These are phyloP conservation scores for Dioctria linearis DNA, from an alignment of 2,888 invertebrate genomes.

Conservation along the genomic window DNA sequence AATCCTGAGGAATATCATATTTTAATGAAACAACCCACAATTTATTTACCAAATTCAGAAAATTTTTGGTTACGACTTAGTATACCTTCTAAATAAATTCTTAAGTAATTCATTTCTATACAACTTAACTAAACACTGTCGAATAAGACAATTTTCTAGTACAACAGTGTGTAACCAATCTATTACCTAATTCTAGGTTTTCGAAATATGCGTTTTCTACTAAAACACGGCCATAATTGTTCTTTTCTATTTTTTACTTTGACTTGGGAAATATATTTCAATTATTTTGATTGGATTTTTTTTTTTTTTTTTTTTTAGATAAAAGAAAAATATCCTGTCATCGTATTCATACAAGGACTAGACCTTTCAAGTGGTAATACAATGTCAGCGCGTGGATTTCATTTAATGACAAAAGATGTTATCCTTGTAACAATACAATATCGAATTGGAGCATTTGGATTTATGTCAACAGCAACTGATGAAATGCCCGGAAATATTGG, in stretches of 20 bases:
- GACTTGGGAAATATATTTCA: not conserved
- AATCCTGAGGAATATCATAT: too few relatives aligned
- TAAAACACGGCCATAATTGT: not conserved
- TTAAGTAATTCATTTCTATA: too few relatives aligned
- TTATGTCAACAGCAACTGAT: constrained; percentile 70
- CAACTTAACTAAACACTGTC: too few relatives aligned
- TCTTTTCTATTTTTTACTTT: not conserved
- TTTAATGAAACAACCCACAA: too few relatives aligned
- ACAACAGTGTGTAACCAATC: too few relatives aligned
- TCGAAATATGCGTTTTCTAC: too few relatives aligned
- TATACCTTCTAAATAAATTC: too few relatives aligned
- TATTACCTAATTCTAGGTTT: too few relatives aligned
- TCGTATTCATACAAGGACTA: constrained; percentile 61
- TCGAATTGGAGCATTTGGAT: constrained; percentile 69
- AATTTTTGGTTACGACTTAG: too few relatives aligned
- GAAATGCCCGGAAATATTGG: constrained; percentile 71
- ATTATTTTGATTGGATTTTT: not conserved
- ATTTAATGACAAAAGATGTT: constrained; percentile 66
- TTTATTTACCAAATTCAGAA: too few relatives aligned
- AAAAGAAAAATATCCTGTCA: constrained; percentile 60
- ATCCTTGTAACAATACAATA: constrained; percentile 68
- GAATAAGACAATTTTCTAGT: too few relatives aligned
- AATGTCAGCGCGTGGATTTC: constrained; percentile 60
- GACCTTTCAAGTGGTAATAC: constrained; percentile 60
- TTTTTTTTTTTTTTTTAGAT: constrained; percentile 1